Evolutionary conservation across 2,888 invertebrate species (phyloP).

Genomic region (Coecobrya sp.): DNA sequence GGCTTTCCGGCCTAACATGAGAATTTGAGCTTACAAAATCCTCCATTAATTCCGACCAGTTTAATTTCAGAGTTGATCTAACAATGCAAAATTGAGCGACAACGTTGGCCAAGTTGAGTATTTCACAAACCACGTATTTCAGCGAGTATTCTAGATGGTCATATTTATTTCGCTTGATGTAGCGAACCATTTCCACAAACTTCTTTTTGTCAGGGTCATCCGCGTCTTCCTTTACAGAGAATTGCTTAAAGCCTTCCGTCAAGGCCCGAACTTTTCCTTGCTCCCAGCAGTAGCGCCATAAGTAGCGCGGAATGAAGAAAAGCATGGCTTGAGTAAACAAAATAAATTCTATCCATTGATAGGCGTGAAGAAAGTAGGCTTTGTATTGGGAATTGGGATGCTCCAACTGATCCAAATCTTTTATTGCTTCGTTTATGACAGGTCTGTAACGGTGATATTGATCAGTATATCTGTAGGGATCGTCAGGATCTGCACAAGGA

Average conservation of each 20-base stretch:
- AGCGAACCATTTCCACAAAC: conserved; percentile 47
- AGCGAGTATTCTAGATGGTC: conserved; percentile 73
- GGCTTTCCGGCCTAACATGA: conserved; percentile 10
- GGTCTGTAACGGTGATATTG: conserved; percentile 13
- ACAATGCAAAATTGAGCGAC: conserved; percentile 64
- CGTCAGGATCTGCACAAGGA: not conserved
- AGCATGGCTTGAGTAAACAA: conserved; percentile 94
- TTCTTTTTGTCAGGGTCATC: conserved; percentile 52
- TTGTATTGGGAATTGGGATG: conserved; percentile 6
- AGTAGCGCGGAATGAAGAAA: conserved; percentile 78
- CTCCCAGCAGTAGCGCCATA: conserved; percentile 81
- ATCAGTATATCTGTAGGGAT: no score
- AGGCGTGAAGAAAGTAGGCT: conserved; percentile 87
- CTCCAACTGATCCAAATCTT: not conserved
- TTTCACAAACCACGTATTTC: conserved; percentile 75
- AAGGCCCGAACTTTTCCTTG: conserved; percentile 69
- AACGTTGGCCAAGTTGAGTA: conserved; percentile 75
- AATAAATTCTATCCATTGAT: conserved; percentile 98
- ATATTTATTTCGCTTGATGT: conserved; percentile 57
- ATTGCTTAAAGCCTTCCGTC: conserved; percentile 33
- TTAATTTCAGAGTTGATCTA: not conserved
- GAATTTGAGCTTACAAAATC: conserved; percentile 71
- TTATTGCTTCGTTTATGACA: conserved; percentile 23
- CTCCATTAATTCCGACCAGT: conserved; percentile 7
- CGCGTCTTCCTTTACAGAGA: no score